phyloP scores from a whole-genome alignment of 1,140 invertebrate genomes.

The Brachionus rotundiformis region DNA sequence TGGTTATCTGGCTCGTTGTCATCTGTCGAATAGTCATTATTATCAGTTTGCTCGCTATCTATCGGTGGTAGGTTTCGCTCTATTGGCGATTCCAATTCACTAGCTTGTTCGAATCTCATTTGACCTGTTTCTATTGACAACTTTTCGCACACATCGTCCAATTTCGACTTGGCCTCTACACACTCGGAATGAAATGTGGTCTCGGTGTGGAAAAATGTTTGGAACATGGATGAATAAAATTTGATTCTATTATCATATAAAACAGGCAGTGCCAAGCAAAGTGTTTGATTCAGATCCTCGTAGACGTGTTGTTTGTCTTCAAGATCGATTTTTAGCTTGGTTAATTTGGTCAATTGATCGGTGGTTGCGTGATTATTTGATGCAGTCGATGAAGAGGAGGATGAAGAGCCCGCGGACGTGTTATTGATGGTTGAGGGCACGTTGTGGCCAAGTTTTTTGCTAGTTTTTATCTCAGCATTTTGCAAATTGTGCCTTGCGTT shows the following conservation, averaged over 20 bases:
- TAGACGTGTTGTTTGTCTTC: slow-evolving; percentile 49
- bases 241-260: slow-evolving; percentile 26
- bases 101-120: neutral
- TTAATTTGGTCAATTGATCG: slow-evolving; percentile 45
- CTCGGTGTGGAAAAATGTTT: slow-evolving; percentile 51
- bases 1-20: neutral
- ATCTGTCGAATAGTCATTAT: slow-evolving; percentile 4
- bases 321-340: slow-evolving; percentile 49
- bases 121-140: slow-evolving; percentile 15
- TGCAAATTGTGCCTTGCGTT: slow-evolving; percentile 41
- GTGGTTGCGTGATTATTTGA: slow-evolving; percentile 10
- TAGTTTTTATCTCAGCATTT: slow-evolving; percentile 23
- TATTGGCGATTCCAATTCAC: neutral
- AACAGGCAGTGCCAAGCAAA: slow-evolving; percentile 41
- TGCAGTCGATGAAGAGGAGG: neutral
- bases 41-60: neutral
- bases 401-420: neutral
- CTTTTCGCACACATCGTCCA: slow-evolving; percentile 37
- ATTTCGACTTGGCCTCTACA: slow-evolving; percentile 34
- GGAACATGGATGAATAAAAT: slow-evolving; percentile 48
- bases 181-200: slow-evolving; percentile 50
- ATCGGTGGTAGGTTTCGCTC: neutral
- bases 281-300: slow-evolving; percentile 42
- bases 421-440: neutral
- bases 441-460: slow-evolving; percentile 5